Base-by-base conservation (phyloP, 2,797 vertebrate genomes). In the Leptodactylus fallax region DNA sequence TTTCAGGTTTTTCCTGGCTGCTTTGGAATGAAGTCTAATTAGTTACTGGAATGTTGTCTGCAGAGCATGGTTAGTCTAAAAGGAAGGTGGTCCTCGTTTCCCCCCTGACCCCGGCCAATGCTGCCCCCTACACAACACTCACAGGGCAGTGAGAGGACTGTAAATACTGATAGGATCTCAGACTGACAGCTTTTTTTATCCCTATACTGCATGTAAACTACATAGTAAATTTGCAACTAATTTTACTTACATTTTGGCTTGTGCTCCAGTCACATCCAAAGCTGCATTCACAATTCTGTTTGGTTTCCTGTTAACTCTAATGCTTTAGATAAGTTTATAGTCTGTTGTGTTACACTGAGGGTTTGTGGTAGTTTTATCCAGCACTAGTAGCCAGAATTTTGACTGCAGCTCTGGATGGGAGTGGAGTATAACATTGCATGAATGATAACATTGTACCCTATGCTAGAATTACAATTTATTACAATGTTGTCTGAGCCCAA, bases 11-110 rank as follows among this genome's bases (percentile, higher is more conserved):
- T 49, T 27, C 65, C 83, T 80, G 87, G 53, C 87, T 85, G 77
- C 86, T 83, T 53, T 79, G 87, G 87, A 81, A 45, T 63, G 78
- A 85, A 53, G 56, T 65, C 87, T 76, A 63, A 72, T 51, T 88
- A 88, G 83, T 88, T 80, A 65, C 87, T 80, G 77, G 83, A 85
- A 85, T 88, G 76, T 88, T 81, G 71, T 27, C 87, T 85, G 51
- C 87, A 85, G 78, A 85, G 83, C 67, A 85, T 88, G 87, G 87
- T 88, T 88, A 88, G 87, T 88, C 83, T 88, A 79, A 81, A 84
- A 81, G 87, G 87, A 85, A 86, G 76, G 84, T 65, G 61, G 71
- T 86, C 49, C 76, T 67, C 60, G 76, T 86, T 11, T 69, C 71
- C 63, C 56, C 63, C 76, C 56, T 27, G 47, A 10, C 71, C 58